Percentiles rank a stretch among this genome's conserved stretches.
These are phyloP conservation scores for Chaetogeoica ovagalla DNA, from an alignment of 2,888 invertebrate genomes.

Conservation along the genomic window DNA sequence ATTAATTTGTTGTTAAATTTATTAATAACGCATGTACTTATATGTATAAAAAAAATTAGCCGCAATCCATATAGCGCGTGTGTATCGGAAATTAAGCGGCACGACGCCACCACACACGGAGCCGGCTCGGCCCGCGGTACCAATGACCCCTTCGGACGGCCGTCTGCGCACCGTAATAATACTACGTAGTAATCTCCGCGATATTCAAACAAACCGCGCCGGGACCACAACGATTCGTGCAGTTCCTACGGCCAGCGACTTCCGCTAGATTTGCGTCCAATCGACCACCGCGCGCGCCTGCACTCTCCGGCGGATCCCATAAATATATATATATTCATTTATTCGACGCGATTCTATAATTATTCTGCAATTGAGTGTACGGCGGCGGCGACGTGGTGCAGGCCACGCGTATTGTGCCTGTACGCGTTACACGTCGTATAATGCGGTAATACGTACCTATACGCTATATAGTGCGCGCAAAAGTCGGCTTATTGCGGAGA, in stretches of 20 bases:
- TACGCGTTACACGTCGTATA: too few relatives aligned
- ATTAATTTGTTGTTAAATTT: slow-evolving; percentile 5
- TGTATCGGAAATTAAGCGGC: background rate
- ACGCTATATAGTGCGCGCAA: too few relatives aligned
- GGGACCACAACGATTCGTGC: too few relatives aligned
- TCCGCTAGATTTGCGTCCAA: slow-evolving; percentile 29
- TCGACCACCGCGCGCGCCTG: background rate
- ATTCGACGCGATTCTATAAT: slow-evolving; percentile 6
- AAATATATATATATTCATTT: too few relatives aligned
- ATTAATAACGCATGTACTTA: background rate
- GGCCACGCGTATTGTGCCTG: too few relatives aligned
- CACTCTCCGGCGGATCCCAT: too few relatives aligned
- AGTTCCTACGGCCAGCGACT: background rate
- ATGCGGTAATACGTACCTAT: too few relatives aligned
- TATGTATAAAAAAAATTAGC: too few relatives aligned
- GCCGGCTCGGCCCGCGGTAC: background rate
- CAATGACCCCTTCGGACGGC: slow-evolving; percentile 9
- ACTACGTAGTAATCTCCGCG: too few relatives aligned
- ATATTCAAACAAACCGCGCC: background rate
- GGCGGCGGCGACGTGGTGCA: background rate
- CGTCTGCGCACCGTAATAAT: background rate
- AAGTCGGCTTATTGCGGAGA: too few relatives aligned
- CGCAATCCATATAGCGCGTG: background rate
- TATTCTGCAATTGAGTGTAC: background rate
- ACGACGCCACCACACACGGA: slow-evolving; percentile 9